phyloP scores from a whole-genome alignment of 1,140 invertebrate genomes.

The Chionoecetes opilio region DNA sequence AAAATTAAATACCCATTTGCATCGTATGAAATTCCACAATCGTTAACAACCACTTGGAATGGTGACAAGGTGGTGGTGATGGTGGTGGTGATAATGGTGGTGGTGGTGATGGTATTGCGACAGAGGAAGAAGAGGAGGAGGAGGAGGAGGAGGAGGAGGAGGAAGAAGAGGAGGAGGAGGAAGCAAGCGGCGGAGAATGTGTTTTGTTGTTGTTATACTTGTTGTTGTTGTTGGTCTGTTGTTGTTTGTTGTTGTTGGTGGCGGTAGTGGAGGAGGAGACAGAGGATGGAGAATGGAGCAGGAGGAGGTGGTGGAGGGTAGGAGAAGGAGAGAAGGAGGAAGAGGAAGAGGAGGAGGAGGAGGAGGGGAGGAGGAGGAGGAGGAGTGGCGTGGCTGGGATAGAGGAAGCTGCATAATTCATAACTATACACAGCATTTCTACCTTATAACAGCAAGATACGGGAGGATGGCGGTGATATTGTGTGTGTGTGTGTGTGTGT shows the following conservation, averaged over 20 bases:
- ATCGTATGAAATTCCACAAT: neutral
- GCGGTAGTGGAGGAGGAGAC: neutral
- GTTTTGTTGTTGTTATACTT: constrained; percentile 22
- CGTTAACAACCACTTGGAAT: neutral
- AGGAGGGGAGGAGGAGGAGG: neutral
- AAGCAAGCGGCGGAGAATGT: neutral
- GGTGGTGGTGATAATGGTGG: neutral
- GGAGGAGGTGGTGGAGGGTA: neutral
- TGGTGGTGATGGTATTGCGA: constrained; percentile 44
- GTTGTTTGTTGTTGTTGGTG: constrained; percentile 28
- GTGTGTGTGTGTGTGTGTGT: no score
- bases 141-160: neutral
- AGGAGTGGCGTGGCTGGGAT: neutral
- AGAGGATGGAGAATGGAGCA: no score
- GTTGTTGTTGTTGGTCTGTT: constrained; percentile 19
- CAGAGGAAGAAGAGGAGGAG: neutral
- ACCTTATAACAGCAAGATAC: neutral
- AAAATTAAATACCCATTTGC: neutral
- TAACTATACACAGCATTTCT: neutral
- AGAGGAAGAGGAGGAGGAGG: no score
- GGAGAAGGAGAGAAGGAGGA: neutral
- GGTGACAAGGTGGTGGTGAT: neutral
- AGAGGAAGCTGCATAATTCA: neutral
- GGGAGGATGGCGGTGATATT: neutral
- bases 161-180: constrained; percentile 10